phyloP scores from a whole-genome alignment of 2,113 vertebrate species.

The Pycnonotus jocosus region DNA sequence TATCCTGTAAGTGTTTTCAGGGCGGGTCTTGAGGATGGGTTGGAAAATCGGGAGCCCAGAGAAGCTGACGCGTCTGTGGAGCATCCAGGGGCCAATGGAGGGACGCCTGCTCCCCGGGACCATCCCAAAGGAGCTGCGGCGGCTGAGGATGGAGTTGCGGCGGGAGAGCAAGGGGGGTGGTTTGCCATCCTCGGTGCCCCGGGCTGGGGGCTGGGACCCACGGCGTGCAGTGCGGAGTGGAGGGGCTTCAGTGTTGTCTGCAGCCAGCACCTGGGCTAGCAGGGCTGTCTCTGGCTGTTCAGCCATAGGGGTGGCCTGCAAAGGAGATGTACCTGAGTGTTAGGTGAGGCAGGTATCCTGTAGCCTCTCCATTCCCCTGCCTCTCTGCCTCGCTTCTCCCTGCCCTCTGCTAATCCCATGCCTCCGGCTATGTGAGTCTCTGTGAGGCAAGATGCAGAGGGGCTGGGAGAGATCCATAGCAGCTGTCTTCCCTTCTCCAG shows the following conservation, averaged over 20 bases:
- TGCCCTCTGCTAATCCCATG: background rate
- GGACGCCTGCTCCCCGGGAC: conserved; percentile 41
- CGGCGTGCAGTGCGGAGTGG: background rate
- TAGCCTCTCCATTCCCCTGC: background rate
- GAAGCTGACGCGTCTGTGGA: conserved; percentile 70
- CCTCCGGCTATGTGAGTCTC: fast-evolving
- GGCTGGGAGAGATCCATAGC: background rate
- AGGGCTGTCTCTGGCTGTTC: background rate
- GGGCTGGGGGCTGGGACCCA: conserved; percentile 42
- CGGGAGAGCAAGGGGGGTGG: background rate
- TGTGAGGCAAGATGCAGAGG: background rate
- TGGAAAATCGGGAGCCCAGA: conserved; percentile 69
- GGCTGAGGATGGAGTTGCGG: conserved; percentile 65
- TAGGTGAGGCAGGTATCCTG: background rate
- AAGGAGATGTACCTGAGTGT: background rate
- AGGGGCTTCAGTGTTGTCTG: background rate
- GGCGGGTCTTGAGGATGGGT: conserved; percentile 10
- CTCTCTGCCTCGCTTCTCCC: background rate
- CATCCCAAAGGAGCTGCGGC: conserved; percentile 62
- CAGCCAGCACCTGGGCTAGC: background rate
- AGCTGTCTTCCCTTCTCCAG: background rate
- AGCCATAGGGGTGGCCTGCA: background rate
- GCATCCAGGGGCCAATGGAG: conserved; percentile 67
- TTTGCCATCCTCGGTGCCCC: conserved; percentile 28
- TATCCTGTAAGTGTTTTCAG: conserved; percentile 67